Percentiles rank a stretch among this genome's conserved stretches.
These are phyloP conservation scores for Ochropleura leucogaster DNA, from an alignment of 2,888 invertebrate genomes.

Conservation along the genomic window DNA sequence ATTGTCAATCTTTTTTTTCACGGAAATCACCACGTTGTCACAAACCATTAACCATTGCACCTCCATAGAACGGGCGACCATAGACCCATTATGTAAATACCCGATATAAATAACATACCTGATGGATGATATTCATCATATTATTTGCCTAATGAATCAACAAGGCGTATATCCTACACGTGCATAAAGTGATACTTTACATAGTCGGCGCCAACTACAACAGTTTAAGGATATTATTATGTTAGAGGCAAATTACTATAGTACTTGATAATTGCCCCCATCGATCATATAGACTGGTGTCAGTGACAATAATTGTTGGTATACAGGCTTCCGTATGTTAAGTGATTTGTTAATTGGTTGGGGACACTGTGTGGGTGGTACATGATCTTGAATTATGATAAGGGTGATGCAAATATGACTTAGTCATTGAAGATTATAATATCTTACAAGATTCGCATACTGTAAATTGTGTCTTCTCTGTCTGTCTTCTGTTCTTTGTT, in stretches of 20 bases:
- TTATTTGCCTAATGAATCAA: constrained; percentile 48
- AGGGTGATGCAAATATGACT: background rate
- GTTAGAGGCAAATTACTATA: constrained; percentile 41
- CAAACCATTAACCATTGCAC: background rate
- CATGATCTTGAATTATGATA: constrained; percentile 1
- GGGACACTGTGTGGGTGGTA: constrained; percentile 18
- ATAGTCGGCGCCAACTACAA: constrained; percentile 57
- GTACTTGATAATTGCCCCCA: constrained; percentile 50
- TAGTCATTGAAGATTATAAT: constrained; percentile 11
- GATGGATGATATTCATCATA: constrained; percentile 34
- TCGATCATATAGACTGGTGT: constrained; percentile 58
- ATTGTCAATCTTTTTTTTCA: too few relatives aligned
- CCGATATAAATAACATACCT: constrained; percentile 17
- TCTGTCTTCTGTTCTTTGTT: too few relatives aligned
- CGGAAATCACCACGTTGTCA: too few relatives aligned
- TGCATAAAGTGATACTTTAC: constrained; percentile 39
- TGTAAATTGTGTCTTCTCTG: background rate
- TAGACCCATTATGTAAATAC: constrained; percentile 37
- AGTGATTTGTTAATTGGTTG: constrained; percentile 28
- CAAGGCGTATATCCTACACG: constrained; percentile 31
- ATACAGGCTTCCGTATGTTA: constrained; percentile 53
- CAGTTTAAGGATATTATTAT: constrained; percentile 41
- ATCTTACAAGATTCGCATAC: background rate
- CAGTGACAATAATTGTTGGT: constrained; percentile 43
- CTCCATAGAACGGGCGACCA: constrained; percentile 5